Conservation (phyloP, 2,113 vertebrate genomes). For the Phyllostomus hastatus region DNA sequence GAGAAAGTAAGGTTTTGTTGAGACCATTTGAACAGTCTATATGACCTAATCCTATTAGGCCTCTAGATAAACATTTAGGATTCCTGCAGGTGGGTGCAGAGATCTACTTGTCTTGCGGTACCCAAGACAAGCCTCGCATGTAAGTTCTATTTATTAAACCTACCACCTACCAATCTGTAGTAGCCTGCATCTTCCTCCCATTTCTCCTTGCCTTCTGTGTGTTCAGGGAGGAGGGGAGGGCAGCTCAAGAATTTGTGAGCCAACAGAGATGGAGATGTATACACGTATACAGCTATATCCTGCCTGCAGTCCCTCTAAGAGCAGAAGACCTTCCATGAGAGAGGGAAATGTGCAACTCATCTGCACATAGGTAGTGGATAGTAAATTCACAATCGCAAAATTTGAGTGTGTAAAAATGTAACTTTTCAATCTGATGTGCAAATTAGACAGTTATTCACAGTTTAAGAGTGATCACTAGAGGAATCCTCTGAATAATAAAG, state of each 20-base stretch:
- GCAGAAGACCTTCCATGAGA: background rate
- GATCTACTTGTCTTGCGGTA: background rate
- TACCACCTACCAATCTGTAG: background rate
- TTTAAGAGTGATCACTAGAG: background rate
- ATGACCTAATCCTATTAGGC: background rate
- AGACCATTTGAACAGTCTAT: background rate
- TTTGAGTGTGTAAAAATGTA: background rate
- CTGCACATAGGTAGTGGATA: background rate
- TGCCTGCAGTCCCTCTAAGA: background rate
- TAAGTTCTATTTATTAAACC: background rate
- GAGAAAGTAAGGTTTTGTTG: background rate
- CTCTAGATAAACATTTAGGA: background rate
- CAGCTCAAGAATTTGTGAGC: background rate
- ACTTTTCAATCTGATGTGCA: background rate
- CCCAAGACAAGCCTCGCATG: background rate
- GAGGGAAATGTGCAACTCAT: background rate
- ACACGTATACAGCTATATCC: background rate
- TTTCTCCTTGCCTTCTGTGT: background rate
- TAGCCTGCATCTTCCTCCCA: background rate
- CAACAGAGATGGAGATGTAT: no score
- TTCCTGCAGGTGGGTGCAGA: background rate
- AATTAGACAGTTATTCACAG: background rate
- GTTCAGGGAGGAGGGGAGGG: background rate
- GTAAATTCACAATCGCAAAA: slow-evolving; percentile 22
- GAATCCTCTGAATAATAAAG: slow-evolving; percentile 1